A percentile compares a stretch with the other conserved stretches of the same genome.
Evolutionary conservation across 2,888 invertebrate species (phyloP).

Genomic region (Zygaena filipendulae): DNA sequence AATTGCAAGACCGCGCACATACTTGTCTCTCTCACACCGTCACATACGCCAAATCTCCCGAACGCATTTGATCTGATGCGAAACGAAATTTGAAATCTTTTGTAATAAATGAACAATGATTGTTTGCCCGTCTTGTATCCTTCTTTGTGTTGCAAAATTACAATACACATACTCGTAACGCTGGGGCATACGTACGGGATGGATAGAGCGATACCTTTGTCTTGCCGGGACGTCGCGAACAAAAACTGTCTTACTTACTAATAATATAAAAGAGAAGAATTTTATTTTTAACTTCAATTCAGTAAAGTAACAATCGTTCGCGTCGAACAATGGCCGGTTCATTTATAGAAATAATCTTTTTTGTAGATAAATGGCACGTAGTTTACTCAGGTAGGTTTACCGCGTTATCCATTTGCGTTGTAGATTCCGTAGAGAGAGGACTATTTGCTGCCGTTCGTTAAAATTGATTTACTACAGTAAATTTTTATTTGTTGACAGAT

Average conservation of each 20-base stretch:
- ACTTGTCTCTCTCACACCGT: conserved; percentile 44
- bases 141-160: conserved; percentile 67
- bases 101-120: conserved; percentile 69
- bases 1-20: conserved; percentile 58
- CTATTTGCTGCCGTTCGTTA: conserved; percentile 54
- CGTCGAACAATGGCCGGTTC: conserved; percentile 59
- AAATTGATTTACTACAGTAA: no score
- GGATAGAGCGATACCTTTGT: conserved; percentile 65
- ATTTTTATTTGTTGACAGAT: conserved; percentile 47
- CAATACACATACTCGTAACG: conserved; percentile 67
- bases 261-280: conserved; percentile 66
- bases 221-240: conserved; percentile 65
- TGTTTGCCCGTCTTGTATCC: conserved; percentile 66
- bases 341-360: conserved; percentile 68
- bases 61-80: conserved; percentile 63
- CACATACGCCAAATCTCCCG: conserved; percentile 48
- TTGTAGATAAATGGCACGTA: conserved; percentile 65
- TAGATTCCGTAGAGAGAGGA: conserved; percentile 39
- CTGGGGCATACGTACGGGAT: conserved; percentile 58
- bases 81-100: conserved; percentile 65
- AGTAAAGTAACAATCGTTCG: conserved; percentile 62
- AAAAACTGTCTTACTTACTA: conserved; percentile 61
- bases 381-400: conserved; percentile 50
- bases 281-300: conserved; percentile 68
- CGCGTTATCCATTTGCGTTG: conserved; percentile 43